A percentile compares a stretch with the other conserved stretches of the same genome.
phyloP scores from a whole-genome alignment of 92 coral and sea anemone species.

The Desmophyllum pertusum region DNA sequence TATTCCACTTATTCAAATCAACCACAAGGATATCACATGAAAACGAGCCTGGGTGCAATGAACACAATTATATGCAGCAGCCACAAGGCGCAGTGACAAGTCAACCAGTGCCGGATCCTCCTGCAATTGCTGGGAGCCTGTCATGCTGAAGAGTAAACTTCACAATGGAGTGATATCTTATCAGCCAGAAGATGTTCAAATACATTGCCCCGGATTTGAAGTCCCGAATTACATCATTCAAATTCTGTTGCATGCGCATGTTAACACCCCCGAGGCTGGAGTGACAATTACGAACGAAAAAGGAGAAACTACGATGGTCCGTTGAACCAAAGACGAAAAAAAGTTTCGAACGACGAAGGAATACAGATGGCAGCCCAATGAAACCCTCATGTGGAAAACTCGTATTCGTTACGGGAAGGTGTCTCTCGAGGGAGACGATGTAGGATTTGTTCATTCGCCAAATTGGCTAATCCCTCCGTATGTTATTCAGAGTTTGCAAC shows the following conservation, averaged over 20 bases:
- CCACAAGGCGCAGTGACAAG: too few relatives aligned
- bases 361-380: not conserved
- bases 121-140: not conserved
- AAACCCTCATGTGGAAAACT: not conserved
- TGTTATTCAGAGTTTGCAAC: not conserved
- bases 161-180: not conserved
- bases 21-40: too few relatives aligned
- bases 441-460: not conserved
- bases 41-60: too few relatives aligned
- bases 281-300: not conserved
- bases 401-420: not conserved
- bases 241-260: not conserved
- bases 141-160: not conserved
- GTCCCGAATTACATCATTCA: not conserved
- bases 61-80: too few relatives aligned
- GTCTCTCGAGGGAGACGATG: not conserved
- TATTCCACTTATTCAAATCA: not conserved
- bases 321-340: not conserved
- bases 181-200: not conserved
- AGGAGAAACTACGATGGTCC: not conserved
- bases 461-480: not conserved
- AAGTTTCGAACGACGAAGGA: not conserved
- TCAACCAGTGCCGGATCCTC: too few relatives aligned
- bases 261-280: not conserved
- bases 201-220: not conserved